These are phyloP conservation scores for Calephelis perditalis DNA, from an alignment of 2,888 invertebrate genomes.

Conservation along the genomic window DNA sequence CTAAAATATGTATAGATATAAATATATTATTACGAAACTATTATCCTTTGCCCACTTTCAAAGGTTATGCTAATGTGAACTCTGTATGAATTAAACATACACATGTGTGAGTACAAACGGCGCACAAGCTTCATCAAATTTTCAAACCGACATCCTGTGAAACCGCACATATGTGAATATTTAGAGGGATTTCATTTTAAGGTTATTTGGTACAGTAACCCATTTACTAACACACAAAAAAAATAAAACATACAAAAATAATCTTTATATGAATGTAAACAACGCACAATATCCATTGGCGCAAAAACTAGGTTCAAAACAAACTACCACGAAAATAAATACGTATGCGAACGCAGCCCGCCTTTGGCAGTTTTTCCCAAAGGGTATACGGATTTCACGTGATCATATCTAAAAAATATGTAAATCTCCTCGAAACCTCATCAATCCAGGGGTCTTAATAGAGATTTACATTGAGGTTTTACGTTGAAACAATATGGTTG, in stretches of 20 bases:
- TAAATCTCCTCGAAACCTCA: slow-evolving; percentile 35
- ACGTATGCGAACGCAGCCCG: slow-evolving; percentile 8
- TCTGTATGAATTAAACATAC: not conserved
- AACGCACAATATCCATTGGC: slow-evolving; percentile 18
- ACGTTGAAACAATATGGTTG: not conserved
- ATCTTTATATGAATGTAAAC: not conserved
- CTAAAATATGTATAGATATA: too few relatives aligned
- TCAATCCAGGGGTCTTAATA: not conserved
- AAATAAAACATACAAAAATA: slow-evolving; percentile 18
- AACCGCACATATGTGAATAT: slow-evolving; percentile 40
- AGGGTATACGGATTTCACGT: slow-evolving; percentile 6
- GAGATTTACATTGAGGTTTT: not conserved
- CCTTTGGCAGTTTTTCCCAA: slow-evolving; percentile 16
- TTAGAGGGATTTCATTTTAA: slow-evolving; percentile 34
- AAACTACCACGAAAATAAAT: slow-evolving; percentile 11
- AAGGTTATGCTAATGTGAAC: not conserved
- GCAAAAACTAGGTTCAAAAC: not conserved
- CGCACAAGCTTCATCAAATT: slow-evolving; percentile 29
- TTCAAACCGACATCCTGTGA: slow-evolving; percentile 29
- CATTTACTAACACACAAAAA: slow-evolving; percentile 18
- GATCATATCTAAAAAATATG: slow-evolving; percentile 27
- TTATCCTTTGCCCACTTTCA: too few relatives aligned
- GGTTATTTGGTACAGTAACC: slow-evolving; percentile 26
- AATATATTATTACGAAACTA: too few relatives aligned
- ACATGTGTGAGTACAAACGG: slow-evolving; percentile 13